A percentile compares a stretch with the other conserved stretches of the same genome.
phyloP scores from a whole-genome alignment of 2,888 invertebrate species.

The Drosophila sordidula region DNA sequence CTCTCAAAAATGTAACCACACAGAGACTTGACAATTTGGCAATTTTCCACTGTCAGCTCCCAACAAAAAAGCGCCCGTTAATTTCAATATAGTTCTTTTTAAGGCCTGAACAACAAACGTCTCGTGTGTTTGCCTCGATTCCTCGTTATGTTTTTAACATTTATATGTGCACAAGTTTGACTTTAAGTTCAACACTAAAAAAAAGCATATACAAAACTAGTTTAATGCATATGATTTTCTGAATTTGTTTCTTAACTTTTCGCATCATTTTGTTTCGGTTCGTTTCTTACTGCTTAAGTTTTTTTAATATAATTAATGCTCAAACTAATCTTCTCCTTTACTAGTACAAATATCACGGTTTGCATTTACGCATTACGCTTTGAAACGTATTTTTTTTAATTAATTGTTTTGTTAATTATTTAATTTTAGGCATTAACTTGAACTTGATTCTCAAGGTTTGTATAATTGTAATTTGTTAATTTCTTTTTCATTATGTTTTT shows the following conservation, averaged over 20 bases:
- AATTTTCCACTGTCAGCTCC: slow-evolving; percentile 17
- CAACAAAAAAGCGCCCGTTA: slow-evolving; percentile 48
- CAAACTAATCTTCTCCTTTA: slow-evolving; percentile 65
- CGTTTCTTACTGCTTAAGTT: slow-evolving; percentile 38
- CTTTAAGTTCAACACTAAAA: slow-evolving; percentile 77
- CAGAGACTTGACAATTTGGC: slow-evolving; percentile 14
- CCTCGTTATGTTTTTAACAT: slow-evolving; percentile 70
- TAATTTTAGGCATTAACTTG: slow-evolving; percentile 45
- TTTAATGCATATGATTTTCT: slow-evolving; percentile 56
- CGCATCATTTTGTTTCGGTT: slow-evolving; percentile 13
- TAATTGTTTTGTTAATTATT: slow-evolving; percentile 42
- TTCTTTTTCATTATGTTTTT: neutral
- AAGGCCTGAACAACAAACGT: slow-evolving; percentile 26
- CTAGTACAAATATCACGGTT: slow-evolving; percentile 84
- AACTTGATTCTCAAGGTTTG: slow-evolving; percentile 38
- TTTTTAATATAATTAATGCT: slow-evolving; percentile 54
- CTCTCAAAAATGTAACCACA: slow-evolving; percentile 33
- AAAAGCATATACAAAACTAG: slow-evolving; percentile 78
- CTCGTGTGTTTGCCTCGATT: slow-evolving; percentile 21
- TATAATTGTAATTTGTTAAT: slow-evolving; percentile 38
- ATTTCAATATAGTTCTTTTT: slow-evolving; percentile 32
- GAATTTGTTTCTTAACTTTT: slow-evolving; percentile 23
- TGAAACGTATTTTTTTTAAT: slow-evolving; percentile 50
- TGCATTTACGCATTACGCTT: slow-evolving; percentile 61
- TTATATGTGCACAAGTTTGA: slow-evolving; percentile 79